Evolutionary conservation across 2,888 invertebrate species (phyloP), one percentile per base, ranked within the genome.

Genomic region (Strigamia crassipes): DNA sequence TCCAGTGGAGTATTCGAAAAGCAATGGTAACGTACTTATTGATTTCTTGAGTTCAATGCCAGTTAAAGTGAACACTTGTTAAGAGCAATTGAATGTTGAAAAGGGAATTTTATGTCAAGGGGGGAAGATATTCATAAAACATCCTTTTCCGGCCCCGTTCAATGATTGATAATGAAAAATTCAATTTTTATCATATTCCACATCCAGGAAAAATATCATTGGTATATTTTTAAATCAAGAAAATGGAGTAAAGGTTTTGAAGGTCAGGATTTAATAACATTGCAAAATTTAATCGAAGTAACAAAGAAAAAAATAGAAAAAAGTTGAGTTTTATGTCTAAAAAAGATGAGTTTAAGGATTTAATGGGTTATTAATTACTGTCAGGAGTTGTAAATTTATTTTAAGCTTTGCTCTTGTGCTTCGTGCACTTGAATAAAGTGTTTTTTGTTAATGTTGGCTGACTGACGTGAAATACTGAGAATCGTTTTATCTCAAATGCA

Each of bases 51-150:
- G 73, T 31, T 73, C 73, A 73, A 15, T 73, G 73, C 31, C 73
- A 73, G 73, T 15, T 73, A 73, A 27, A 73, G 27, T 66, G 73
- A 73, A 15, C 31, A 56, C 56, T 56, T 18, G 56, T 73, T 73
- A 73, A 31, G 12, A 73, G 73, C 31, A 73, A 73, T 73, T 73
- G 73, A 73, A 31, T 31, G 31, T 31, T 73, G 31, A 31, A 73
- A 73, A 73, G 31, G 31, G 73, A 31, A 73, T 73, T 73, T 73
- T 73, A n/a, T 73, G 73, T 73, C 73, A 73, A 66, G 66, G 66
- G 73, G 12, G 73, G 23, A 1, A 9, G 1, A 66, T 73, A 73
- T 31, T 73, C 31, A 73, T 23, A 73, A 73, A 73, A 31, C 73
- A 73, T 73, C 73, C 73, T 73, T 73, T 73, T 73, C 73, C 73